These are phyloP conservation scores for Apamea anceps DNA, from an alignment of 2,888 invertebrate species.

Conservation along the genomic window DNA sequence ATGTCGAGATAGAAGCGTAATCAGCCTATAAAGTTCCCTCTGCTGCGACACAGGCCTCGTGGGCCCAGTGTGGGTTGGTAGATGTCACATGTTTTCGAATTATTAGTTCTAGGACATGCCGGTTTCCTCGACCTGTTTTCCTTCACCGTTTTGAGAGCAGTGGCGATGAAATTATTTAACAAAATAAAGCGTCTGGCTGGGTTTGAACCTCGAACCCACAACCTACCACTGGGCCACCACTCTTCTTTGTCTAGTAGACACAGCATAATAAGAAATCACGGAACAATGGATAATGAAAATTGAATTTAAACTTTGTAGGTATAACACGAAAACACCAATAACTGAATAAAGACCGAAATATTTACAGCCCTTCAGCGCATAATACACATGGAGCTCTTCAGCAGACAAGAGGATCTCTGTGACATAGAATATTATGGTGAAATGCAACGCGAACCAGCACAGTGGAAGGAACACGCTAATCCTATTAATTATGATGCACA, in stretches of 20 bases:
- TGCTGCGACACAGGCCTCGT: neutral
- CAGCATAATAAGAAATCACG: neutral
- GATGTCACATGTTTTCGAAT: neutral
- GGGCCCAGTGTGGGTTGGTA: neutral
- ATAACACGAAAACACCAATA: conserved; percentile 4
- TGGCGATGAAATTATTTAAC: too few relatives aligned
- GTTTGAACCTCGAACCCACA: neutral
- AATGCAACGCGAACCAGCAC: conserved; percentile 35
- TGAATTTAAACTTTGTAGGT: neutral
- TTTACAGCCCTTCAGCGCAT: conserved; percentile 1
- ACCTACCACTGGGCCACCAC: neutral
- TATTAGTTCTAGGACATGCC: neutral
- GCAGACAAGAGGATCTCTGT: conserved; percentile 33
- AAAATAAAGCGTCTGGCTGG: neutral
- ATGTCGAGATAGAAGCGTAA: neutral
- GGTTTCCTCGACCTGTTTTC: too few relatives aligned
- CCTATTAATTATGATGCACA: conserved; percentile 53
- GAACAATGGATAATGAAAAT: neutral
- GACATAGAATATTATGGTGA: conserved; percentile 41
- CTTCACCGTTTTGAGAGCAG: too few relatives aligned
- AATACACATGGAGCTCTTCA: conserved; percentile 27
- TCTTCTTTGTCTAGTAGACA: neutral
- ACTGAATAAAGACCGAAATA: neutral
- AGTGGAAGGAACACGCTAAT: conserved; percentile 58
- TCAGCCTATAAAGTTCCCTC: neutral